Conservation (phyloP, 2,888 invertebrate species). For the Teleiodes luculella region DNA sequence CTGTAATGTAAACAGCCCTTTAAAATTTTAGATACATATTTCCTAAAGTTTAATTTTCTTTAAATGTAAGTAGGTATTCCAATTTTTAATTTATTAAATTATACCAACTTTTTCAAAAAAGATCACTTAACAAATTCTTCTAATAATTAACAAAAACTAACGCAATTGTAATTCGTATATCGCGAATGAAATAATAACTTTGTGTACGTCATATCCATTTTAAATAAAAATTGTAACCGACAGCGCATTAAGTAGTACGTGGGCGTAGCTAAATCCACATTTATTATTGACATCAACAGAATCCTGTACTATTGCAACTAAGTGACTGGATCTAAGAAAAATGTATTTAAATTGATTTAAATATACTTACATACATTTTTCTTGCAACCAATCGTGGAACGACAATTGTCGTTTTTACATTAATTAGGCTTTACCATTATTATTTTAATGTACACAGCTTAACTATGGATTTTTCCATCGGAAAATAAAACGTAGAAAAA, state of each 20-base stretch:
- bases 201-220: slow-evolving; percentile 59
- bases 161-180: slow-evolving; percentile 50
- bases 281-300: slow-evolving; percentile 50
- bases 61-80: too few relatives aligned
- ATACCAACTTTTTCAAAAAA: not conserved
- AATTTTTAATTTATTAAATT: too few relatives aligned
- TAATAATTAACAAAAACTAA: slow-evolving; percentile 58
- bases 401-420: slow-evolving; percentile 35
- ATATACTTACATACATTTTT: slow-evolving; percentile 4
- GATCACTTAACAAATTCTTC: slow-evolving; percentile 43
- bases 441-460: slow-evolving; percentile 71
- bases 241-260: slow-evolving; percentile 55
- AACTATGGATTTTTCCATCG: slow-evolving; percentile 67
- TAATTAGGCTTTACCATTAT: slow-evolving; percentile 61
- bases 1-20: too few relatives aligned
- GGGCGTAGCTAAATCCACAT: slow-evolving; percentile 31
- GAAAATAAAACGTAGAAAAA: slow-evolving; percentile 73
- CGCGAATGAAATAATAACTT: slow-evolving; percentile 61
- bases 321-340: slow-evolving; percentile 38
- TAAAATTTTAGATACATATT: too few relatives aligned
- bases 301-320: slow-evolving; percentile 74
- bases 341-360: not conserved
- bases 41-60: too few relatives aligned
- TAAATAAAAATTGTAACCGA: slow-evolving; percentile 45
- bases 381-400: slow-evolving; percentile 19